Evolutionary conservation across 2,888 invertebrate genomes (phyloP).

Genomic region (Mesorhabditis sp.): DNA sequence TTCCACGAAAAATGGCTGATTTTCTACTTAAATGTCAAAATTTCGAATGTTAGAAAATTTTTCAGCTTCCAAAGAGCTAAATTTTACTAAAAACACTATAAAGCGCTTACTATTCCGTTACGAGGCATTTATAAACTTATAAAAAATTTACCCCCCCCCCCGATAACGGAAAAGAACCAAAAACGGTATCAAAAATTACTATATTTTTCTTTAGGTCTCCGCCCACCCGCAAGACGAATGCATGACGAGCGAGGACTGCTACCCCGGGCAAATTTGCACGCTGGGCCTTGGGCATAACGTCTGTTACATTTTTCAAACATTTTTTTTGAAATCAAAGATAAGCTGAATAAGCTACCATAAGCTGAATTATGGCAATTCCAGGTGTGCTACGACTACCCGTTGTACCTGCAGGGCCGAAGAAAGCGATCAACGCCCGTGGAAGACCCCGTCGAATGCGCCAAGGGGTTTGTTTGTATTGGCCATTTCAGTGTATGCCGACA

Average conservation of each 20-base stretch:
- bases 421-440: neutral
- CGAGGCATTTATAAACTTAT: too few relatives aligned
- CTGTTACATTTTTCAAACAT: neutral
- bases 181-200: too few relatives aligned
- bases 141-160: too few relatives aligned
- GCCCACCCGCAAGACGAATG: neutral
- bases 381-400: conserved; percentile 3
- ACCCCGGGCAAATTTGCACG: neutral
- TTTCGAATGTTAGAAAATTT: too few relatives aligned
- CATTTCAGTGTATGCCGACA: too few relatives aligned
- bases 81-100: too few relatives aligned
- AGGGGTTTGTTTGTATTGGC: neutral
- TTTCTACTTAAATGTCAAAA: too few relatives aligned
- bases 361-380: neutral
- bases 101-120: too few relatives aligned
- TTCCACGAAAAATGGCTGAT: too few relatives aligned
- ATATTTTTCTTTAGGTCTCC: neutral
- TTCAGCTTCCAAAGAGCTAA: too few relatives aligned
- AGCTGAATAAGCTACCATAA: neutral
- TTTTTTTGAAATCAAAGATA: neutral
- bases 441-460: neutral
- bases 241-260: neutral
- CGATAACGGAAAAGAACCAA: too few relatives aligned
- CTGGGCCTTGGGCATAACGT: neutral
- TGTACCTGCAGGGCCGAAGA: neutral